A percentile compares a stretch with the other conserved stretches of the same genome.
These are phyloP conservation scores for Eulemur rufifrons DNA, from an alignment of 2,113 vertebrate species.

Conservation along the genomic window DNA sequence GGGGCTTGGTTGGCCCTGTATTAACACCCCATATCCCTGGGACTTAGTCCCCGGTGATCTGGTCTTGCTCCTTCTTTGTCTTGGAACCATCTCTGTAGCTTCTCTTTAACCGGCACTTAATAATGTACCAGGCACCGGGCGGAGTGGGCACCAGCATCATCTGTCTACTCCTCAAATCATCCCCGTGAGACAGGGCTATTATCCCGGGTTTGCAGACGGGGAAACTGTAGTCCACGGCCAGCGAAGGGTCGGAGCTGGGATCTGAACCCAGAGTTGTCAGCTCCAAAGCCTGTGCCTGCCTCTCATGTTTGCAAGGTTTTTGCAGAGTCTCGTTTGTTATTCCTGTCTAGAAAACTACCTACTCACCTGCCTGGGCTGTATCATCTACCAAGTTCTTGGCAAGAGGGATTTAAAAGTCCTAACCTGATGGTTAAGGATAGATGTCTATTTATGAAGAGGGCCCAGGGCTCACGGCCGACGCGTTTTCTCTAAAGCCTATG, in stretches of 20 bases:
- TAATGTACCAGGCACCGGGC: fast-evolving
- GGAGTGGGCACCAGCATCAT: fast-evolving
- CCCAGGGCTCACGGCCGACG: fast-evolving
- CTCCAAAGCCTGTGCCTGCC: not conserved
- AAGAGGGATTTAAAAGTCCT: not conserved
- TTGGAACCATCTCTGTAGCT: not conserved
- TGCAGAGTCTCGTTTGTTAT: not conserved
- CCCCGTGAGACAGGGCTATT: not conserved
- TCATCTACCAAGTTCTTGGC: not conserved
- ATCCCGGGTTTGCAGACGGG: not conserved
- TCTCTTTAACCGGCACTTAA: not conserved
- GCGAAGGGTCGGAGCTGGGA: not conserved
- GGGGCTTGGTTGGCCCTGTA: not conserved
- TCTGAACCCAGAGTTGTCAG: not conserved
- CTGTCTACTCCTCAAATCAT: not conserved
- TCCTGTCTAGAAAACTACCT: not conserved
- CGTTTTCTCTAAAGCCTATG: not conserved
- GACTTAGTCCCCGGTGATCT: not conserved
- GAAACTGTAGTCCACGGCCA: not conserved
- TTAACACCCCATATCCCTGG: not conserved
- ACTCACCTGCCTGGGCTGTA: fast-evolving
- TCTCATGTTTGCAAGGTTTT: not conserved
- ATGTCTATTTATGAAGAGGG: not conserved
- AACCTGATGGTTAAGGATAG: not conserved
- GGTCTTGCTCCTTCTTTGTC: not conserved